A percentile compares a stretch with the other conserved stretches of the same genome.
Conservation (phyloP, 2,888 invertebrate genomes). For the Amblyjoppa proteus region DNA sequence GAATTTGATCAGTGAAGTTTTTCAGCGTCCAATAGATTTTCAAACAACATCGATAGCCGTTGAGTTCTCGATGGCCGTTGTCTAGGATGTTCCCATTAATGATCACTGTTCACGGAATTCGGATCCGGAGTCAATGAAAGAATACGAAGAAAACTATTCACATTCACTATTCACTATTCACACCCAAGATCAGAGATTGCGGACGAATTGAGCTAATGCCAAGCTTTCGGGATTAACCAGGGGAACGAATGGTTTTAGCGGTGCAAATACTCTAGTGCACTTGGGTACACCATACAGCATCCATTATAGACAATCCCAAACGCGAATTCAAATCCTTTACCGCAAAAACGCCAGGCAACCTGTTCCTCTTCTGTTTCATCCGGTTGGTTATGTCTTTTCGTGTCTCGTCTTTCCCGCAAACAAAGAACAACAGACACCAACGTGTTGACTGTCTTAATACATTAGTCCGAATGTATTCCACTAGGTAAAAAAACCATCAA, state of each 20-base stretch:
- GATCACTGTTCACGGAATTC: conserved; percentile 19
- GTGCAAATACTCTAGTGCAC: conserved; percentile 26
- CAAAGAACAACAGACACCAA: not conserved
- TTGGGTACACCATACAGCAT: not conserved
- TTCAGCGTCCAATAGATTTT: too few relatives aligned
- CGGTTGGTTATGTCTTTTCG: not conserved
- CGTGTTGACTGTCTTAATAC: not conserved
- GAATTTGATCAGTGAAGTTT: not conserved
- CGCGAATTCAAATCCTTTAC: conserved; percentile 29
- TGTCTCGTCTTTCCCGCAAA: not conserved
- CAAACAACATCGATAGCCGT: not conserved
- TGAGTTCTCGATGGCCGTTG: not conserved
- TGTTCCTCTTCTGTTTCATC: conserved; percentile 27
- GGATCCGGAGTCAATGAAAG: not conserved
- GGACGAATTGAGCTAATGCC: conserved; percentile 47
- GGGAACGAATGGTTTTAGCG: conserved; percentile 46
- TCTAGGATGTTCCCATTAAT: conserved; percentile 13
- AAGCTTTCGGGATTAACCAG: conserved; percentile 46
- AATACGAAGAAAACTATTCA: conserved; percentile 21
- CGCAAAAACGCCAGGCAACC: conserved; percentile 19
- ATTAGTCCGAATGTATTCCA: not conserved
- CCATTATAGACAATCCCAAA: not conserved
- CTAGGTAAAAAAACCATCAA: not conserved
- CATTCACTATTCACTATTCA: not conserved
- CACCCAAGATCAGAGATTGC: conserved; percentile 28